Percentiles rank a stretch among this genome's conserved stretches.
Evolutionary conservation across 2,797 vertebrate genomes (phyloP).

Genomic region (Tamandua tetradactyla): DNA sequence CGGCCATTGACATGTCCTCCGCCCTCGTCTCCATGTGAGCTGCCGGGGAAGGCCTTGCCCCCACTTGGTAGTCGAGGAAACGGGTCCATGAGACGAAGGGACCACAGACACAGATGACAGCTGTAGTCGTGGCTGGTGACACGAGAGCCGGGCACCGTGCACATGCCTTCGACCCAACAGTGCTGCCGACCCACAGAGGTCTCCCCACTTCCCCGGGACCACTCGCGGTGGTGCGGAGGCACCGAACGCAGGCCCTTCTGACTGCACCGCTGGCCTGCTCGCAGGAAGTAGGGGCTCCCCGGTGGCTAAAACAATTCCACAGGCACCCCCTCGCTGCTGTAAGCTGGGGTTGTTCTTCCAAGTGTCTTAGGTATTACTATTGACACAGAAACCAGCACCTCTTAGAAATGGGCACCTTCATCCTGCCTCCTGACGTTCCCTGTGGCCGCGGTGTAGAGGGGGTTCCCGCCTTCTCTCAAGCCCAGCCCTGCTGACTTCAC

Average conservation of each 20-base stretch:
- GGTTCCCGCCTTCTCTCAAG: no score
- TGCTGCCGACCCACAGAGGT: no score
- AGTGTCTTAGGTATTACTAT: no score
- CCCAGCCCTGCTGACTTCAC: no score
- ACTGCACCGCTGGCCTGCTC: no score
- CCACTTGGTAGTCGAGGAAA: no score
- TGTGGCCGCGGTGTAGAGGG: no score
- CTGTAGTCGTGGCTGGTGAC: no score
- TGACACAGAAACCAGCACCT: neutral
- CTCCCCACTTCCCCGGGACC: neutral
- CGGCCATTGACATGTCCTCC: rapidly evolving
- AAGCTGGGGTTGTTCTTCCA: neutral
- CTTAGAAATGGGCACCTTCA: rapidly evolving
- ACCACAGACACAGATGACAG: neutral
- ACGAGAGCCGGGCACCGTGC: no score
- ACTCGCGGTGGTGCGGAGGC: neutral
- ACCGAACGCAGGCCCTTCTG: neutral
- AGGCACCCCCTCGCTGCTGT: no score
- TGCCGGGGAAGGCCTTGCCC: no score
- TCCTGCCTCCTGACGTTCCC: neutral
- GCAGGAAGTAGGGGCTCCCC: rapidly evolving
- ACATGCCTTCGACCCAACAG: no score
- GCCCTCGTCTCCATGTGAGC: rapidly evolving
- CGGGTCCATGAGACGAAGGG: rapidly evolving
- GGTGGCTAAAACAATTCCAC: rapidly evolving